Evolutionary conservation across 2,888 invertebrate species (phyloP).

Genomic region (Drosophila anomelani): DNA sequence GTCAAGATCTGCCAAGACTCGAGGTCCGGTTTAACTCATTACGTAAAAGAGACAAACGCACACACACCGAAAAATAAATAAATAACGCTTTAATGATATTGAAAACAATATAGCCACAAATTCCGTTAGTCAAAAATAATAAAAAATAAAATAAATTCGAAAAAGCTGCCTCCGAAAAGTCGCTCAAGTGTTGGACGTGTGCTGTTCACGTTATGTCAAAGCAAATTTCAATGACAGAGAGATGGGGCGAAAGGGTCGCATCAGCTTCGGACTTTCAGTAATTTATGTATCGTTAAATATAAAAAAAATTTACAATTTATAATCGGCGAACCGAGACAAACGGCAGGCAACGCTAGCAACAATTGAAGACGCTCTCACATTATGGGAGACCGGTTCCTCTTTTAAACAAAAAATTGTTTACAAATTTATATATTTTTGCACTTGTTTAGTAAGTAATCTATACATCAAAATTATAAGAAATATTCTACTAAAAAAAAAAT

Average conservation of each 20-base stretch:
- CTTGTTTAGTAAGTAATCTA: conserved; percentile 67
- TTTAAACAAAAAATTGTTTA: conserved; percentile 30
- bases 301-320: conserved; percentile 42
- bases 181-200: conserved; percentile 55
- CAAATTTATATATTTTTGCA: conserved; percentile 44
- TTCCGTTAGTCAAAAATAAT: conserved; percentile 63
- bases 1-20: conserved; percentile 42
- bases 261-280: conserved; percentile 11
- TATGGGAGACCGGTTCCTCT: conserved; percentile 51
- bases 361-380: conserved; percentile 51
- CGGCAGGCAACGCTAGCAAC: conserved; percentile 11
- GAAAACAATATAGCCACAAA: conserved; percentile 37
- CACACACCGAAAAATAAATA: conserved; percentile 12
- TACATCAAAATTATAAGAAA: conserved; percentile 39
- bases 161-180: conserved; percentile 51
- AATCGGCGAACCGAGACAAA: conserved; percentile 52
- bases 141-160: conserved; percentile 25
- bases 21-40: conserved; percentile 71
- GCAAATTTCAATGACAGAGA: conserved; percentile 28
- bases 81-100: conserved; percentile 62
- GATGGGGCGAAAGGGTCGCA: conserved; percentile 12
- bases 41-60: conserved; percentile 60
- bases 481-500: background rate
- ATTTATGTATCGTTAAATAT: conserved; percentile 44
- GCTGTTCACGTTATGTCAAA: conserved; percentile 42